phyloP scores from a whole-genome alignment of 2,888 invertebrate genomes.

The Trissolcus japonicus region DNA sequence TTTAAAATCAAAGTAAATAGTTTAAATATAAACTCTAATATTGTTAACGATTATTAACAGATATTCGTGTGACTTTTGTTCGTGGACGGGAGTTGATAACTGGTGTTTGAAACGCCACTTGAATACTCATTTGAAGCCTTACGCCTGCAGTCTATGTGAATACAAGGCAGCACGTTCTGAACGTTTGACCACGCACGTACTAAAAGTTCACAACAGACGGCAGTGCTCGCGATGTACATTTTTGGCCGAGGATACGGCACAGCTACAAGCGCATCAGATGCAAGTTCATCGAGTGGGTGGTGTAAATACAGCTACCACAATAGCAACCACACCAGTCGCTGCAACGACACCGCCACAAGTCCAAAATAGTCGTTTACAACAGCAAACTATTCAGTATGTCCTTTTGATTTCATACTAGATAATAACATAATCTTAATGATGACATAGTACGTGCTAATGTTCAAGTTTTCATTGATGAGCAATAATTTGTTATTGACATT shows the following conservation, averaged over 20 bases:
- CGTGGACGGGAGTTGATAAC: conserved; percentile 95
- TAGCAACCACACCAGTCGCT: conserved; percentile 46
- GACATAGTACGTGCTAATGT: not conserved
- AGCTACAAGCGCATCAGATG: conserved; percentile 86
- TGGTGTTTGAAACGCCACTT: conserved; percentile 95
- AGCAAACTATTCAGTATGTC: conserved; percentile 43
- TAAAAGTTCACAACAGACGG: conserved; percentile 94
- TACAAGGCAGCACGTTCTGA: conserved; percentile 95
- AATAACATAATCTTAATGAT: not conserved
- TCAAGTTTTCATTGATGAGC: not conserved
- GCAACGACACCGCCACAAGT: conserved; percentile 40
- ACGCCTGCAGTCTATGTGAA: conserved; percentile 92
- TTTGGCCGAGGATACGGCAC: conserved; percentile 88
- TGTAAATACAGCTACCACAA: conserved; percentile 62
- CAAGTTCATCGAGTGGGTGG: conserved; percentile 71
- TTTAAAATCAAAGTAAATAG: not conserved
- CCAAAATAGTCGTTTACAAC: conserved; percentile 61
- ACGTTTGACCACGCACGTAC: conserved; percentile 90
- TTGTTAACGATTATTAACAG: conserved; percentile 67
- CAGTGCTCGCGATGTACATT: conserved; percentile 93
- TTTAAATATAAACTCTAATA: not conserved
- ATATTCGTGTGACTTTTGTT: conserved; percentile 92
- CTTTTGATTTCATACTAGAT: too few species aligned
- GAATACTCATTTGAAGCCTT: conserved; percentile 94
- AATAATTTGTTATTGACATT: not conserved